Base-by-base conservation (phyloP, 2,797 vertebrate genomes). In the Loris lydekkerianus region DNA sequence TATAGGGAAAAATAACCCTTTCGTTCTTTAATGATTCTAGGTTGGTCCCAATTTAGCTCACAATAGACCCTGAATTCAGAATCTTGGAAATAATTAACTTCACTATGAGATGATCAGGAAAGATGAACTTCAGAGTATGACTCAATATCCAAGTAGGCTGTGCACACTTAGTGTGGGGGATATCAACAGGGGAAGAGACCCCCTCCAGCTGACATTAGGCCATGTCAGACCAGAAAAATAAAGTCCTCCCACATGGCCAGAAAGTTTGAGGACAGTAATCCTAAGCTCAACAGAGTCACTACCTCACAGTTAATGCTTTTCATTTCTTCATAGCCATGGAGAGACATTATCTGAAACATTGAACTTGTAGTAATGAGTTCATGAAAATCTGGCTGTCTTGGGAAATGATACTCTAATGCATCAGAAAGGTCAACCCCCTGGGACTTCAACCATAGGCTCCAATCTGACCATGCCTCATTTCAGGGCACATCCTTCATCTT, bases 331-430 rank as follows among this genome's bases (percentile, higher is more conserved):
- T 14, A 76, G 21, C 8, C 18, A 60, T 49, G 37, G 49, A 92
- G 15, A 73, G 1, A 89, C 85, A 76, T 17, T 82, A 53, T 82
- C 40, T 84, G 69, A 89, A 93, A 53, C 14, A 17, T 86, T 90
- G 53, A 93, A 69, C 80, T 46, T 85, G 53, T 80, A 37, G 65
- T 95, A 93, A 63, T 90, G 7, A 88, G n/a, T 77, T 86, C 34
- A 2, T 49, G 56, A 65, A 91, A 60, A 70, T 91, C 37, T 40
- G 37, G 8, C 21, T 84, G 58, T 75, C 76, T 73, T 85, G 29
- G 73, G n/a, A 91, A 23, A 34, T 81, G 20, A 37, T 34, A 58
- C 49, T 40, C 60, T 73, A 90, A 86, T 3, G 11, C 43, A 72
- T 23, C 20, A 17, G 46, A 88, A 96, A 89, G 27, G 0, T 25